A percentile compares a stretch with the other conserved stretches of the same genome.
phyloP scores from a whole-genome alignment of 2,113 vertebrate genomes.

The Aphyosemion australe region DNA sequence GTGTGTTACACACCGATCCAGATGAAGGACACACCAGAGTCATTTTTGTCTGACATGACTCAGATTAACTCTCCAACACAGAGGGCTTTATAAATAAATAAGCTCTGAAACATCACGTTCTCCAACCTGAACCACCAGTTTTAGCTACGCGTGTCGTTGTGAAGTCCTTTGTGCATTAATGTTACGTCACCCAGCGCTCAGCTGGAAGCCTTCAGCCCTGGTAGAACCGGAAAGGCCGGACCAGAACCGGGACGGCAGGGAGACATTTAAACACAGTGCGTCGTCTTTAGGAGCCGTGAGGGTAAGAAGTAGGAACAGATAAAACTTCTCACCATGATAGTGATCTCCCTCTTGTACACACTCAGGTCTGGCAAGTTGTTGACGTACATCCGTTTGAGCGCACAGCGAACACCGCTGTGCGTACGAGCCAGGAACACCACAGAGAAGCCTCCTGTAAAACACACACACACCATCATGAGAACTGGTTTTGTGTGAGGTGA shows the following conservation, averaged over 20 bases:
- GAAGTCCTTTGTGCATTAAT: conserved; percentile 10
- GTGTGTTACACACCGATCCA: conserved; percentile 34
- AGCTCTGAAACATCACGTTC: too few species aligned
- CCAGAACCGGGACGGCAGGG: background rate
- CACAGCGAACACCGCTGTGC: conserved; percentile 87
- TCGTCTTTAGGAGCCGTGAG: background rate
- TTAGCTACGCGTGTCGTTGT: background rate
- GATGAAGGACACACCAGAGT: conserved; percentile 28
- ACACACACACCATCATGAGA: background rate
- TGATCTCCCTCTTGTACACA: conserved; percentile 95
- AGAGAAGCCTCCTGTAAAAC: conserved; percentile 89
- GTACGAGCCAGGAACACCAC: conserved; percentile 95
- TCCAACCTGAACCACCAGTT: too few species aligned
- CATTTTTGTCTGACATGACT: background rate
- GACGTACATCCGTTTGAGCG: conserved; percentile 96
- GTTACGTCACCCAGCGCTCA: background rate
- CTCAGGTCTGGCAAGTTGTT: conserved; percentile 92
- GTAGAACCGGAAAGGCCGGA: conserved; percentile 30
- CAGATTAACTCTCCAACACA: background rate
- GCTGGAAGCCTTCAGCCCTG: background rate
- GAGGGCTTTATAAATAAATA: too few species aligned
- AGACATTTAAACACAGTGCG: background rate
- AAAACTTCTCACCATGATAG: conserved; percentile 90
- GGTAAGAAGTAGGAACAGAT: background rate
- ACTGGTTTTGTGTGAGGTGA: too few species aligned